Evolutionary conservation across 2,888 invertebrate genomes (phyloP).

Genomic region (Sminthurides aquaticus): DNA sequence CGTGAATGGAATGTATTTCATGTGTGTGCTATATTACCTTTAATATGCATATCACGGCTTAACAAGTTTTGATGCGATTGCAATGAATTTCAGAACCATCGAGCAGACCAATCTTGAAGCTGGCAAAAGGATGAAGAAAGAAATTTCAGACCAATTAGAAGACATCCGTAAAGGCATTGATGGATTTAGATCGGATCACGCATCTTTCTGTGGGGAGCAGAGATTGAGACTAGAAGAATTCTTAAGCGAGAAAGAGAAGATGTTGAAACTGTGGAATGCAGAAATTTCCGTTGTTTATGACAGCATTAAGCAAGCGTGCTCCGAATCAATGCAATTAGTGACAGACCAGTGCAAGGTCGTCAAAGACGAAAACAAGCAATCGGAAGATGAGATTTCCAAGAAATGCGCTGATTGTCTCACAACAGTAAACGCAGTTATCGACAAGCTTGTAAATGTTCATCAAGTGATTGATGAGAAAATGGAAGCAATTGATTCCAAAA

Average conservation of each 20-base stretch:
- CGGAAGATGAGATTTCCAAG: constrained; percentile 1
- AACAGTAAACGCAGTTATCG: constrained; percentile 1
- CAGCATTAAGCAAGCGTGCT: neutral
- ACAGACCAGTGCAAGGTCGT: neutral
- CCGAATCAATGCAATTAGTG: neutral
- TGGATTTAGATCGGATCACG: constrained; percentile 23
- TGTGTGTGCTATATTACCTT: too few relatives aligned
- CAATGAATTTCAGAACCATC: constrained; percentile 28
- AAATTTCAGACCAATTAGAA: constrained; percentile 23
- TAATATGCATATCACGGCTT: too few relatives aligned
- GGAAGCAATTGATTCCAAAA: constrained; percentile 41
- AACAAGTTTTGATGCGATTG: too few relatives aligned
- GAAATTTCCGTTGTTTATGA: neutral
- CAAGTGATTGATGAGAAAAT: constrained; percentile 41
- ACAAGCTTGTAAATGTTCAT: constrained; percentile 1
- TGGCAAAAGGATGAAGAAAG: constrained; percentile 25
- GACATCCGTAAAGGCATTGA: constrained; percentile 14
- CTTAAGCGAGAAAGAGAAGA: neutral
- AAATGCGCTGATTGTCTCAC: constrained; percentile 12
- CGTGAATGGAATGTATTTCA: too few relatives aligned
- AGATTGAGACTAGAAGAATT: constrained; percentile 20
- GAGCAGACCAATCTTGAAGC: constrained; percentile 31
- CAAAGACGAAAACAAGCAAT: neutral
- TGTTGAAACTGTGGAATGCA: neutral
- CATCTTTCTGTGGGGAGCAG: constrained; percentile 20